Evolutionary conservation across 2,888 invertebrate species (phyloP), one percentile per base, ranked within the genome.

Genomic region (Lamproptera curius): DNA sequence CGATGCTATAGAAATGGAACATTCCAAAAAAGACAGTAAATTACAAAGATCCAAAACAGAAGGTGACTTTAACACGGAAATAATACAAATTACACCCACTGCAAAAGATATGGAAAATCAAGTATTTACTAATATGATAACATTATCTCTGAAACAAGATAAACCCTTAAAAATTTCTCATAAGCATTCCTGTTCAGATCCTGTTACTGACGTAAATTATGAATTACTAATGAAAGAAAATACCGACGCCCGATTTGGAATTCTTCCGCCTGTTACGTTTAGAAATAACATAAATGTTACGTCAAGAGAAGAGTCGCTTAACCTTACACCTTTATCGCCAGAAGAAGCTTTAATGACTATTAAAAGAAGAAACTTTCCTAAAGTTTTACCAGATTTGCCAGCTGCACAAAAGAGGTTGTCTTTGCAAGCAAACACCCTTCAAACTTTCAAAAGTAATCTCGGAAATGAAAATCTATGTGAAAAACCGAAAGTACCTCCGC

Each of bases 331-430:
- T 2, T 69, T 92, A 34, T 91, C 91, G 5, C 90, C 92, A 1
- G 93, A 92, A 62, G 94, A 95, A 68, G 92, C 94, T 0, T 68
- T 95, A 42, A 82, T 90, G 52, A 91, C 92, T 23, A 93, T 95
- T 35, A 92, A 93, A 70, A 89, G 93, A 49, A 86, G 94, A 58
- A 95, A 95, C 68, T 95, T 92, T 66, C 95, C 95, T 0, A 95
- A 95, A 88, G 95, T 95, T 1, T 70, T 95, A 23, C 95, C 95
- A n/a, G 95, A 95, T 73, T 90, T 93, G 59, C 91, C 91, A 1
- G 85, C 76, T 59, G 61, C 76, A 28, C 87, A 88, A 63, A 92
- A 92, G 62, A 77, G 92, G n/a, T 76, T 92, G 45, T 92, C 92
- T 1, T 77, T 93, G 69, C 93, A 93, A 54, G 90, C 91, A 2